Evolutionary conservation across 2,797 vertebrate genomes (phyloP).

Genomic region (Hozukius guyotensis): DNA sequence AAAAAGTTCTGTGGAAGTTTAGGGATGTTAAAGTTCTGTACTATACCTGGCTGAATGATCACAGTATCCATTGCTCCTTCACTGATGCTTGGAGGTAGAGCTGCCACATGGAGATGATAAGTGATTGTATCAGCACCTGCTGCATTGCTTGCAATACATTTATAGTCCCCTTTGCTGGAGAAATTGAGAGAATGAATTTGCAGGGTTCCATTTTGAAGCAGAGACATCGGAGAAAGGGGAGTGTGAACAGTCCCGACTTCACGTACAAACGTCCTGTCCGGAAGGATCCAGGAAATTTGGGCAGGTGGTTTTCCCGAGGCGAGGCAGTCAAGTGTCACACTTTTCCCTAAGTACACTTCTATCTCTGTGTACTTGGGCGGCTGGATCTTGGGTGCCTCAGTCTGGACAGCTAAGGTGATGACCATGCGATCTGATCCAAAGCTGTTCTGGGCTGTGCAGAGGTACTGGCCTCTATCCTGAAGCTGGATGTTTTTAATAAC

Average conservation of each 20-base stretch:
- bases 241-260: constrained; percentile 59
- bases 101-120: constrained; percentile 82
- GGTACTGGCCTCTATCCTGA: constrained; percentile 86
- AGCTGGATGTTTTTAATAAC: constrained; percentile 83
- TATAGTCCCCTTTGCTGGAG: constrained; percentile 85
- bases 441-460: constrained; percentile 83
- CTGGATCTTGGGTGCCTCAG: constrained; percentile 80
- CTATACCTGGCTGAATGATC: constrained; percentile 69
- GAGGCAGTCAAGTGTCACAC: constrained; percentile 75
- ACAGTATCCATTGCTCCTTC: constrained; percentile 74
- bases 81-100: constrained; percentile 81
- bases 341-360: constrained; percentile 78
- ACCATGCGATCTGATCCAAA: constrained; percentile 84
- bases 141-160: constrained; percentile 87
- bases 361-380: constrained; percentile 66
- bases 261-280: constrained; percentile 81
- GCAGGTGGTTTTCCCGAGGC: constrained; percentile 82
- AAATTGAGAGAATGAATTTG: constrained; percentile 79
- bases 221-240: constrained; percentile 54
- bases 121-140: constrained; percentile 86
- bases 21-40: background rate
- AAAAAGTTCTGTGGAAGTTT: background rate
- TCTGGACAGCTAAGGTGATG: constrained; percentile 81
- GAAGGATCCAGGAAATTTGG: constrained; percentile 87
- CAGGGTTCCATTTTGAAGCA: constrained; percentile 84